Evolutionary conservation across 2,113 vertebrate genomes (phyloP), one percentile per base, ranked within the genome.

Genomic region (Chloroceryle aenea): DNA sequence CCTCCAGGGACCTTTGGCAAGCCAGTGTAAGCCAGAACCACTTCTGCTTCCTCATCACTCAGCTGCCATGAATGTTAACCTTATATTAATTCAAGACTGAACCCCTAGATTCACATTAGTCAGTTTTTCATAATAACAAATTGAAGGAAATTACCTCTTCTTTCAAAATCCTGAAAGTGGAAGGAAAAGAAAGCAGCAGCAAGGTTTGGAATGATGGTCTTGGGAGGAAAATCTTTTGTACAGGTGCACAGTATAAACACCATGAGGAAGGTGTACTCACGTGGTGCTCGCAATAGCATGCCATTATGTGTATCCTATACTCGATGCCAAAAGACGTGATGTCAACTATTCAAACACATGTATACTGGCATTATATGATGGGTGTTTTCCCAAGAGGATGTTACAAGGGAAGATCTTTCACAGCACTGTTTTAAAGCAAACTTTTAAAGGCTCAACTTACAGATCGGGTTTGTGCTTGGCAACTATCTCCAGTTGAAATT

Each of bases 391-490:
- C 52, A 76, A 25, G 52, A 84, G 32, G 14, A 81, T 80, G 50
- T 86, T 63, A 14, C 16, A 88, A 76, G 47, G 22, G 82, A 88
- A 82, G 32, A 52, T 72, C 36, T 75, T 81, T 91, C 68, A 67
- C n/a, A 79, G 42, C 18, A 32, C 30, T 75, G 12, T 61, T 52
- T 52, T 52, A 27, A 52, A 52, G 50, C 26, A 52, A 52, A 52
- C 58, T 92, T 97, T 96, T 95, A 50, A 84, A 97, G 88, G 85
- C 92, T 95, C 89, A 83, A 45, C 89, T 91, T 96, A 76, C 64
- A 92, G 97, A 90, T 32, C 68, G 59, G 93, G 55, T 42, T 91
- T 92, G 80, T 90, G 74, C 85, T 96, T 97, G 96, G 97, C 97
- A 98, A 62, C 85, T 88, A 40, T 85, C 79, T 95, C 87, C 10